Evolutionary conservation across 2,797 vertebrate species (phyloP).

Genomic region (Macropodus opercularis): DNA sequence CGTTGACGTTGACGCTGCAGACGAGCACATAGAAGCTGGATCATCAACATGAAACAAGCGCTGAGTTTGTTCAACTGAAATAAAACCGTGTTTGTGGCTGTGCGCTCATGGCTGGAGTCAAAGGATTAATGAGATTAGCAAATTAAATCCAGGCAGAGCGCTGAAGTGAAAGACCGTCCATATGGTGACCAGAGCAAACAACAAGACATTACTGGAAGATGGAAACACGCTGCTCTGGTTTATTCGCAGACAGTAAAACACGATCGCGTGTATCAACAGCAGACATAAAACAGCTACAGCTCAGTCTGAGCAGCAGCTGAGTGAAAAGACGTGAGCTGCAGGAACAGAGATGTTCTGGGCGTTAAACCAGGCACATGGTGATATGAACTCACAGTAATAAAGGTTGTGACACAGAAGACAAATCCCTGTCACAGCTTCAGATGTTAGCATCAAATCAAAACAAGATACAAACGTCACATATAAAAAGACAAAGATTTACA

Average conservation of each 20-base stretch:
- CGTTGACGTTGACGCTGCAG: background rate
- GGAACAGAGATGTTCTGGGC: background rate
- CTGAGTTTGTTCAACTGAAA: no score
- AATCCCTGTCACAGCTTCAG: no score
- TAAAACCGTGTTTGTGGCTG: background rate
- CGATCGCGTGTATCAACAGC: no score
- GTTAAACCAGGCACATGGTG: conserved; percentile 10
- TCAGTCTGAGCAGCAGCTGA: no score
- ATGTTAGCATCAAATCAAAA: no score
- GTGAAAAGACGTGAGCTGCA: no score
- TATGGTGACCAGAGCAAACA: background rate
- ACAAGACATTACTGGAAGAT: no score
- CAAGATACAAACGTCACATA: no score
- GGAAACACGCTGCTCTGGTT: background rate
- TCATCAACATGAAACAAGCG: no score
- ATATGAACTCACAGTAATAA: background rate
- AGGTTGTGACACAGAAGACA: no score
- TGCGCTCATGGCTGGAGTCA: background rate
- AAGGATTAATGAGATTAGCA: conserved; percentile 27
- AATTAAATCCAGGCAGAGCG: conserved; percentile 19
- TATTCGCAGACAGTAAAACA: background rate
- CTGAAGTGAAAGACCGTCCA: background rate
- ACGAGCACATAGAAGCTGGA: background rate
- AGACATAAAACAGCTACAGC: no score
- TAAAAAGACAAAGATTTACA: no score